Evolutionary conservation across 2,888 invertebrate species (phyloP).

Genomic region (Oxyteleia sp.): DNA sequence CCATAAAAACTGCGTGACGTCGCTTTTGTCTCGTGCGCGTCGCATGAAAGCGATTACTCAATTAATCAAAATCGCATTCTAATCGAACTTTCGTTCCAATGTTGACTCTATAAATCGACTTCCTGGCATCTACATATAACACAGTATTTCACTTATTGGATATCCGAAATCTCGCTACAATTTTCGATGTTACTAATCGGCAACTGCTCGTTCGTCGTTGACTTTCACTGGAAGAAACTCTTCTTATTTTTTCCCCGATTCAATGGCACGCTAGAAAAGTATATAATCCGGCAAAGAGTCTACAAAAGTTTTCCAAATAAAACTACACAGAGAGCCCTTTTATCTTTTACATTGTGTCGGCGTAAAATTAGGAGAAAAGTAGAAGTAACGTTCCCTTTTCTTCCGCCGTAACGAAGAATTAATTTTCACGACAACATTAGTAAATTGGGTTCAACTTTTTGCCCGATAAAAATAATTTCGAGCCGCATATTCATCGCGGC

Average conservation of each 20-base stretch:
- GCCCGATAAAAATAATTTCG: conserved; percentile 8
- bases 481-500: no score
- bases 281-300: conserved; percentile 57
- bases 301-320: conserved; percentile 64
- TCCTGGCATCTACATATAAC: conserved; percentile 28
- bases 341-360: conserved; percentile 50
- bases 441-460: conserved; percentile 20
- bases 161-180: conserved; percentile 44
- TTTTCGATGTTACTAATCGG: conserved; percentile 52
- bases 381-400: conserved; percentile 17
- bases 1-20: no score
- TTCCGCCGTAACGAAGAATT: conserved; percentile 35
- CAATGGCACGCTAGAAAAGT: conserved; percentile 61
- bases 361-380: conserved; percentile 49
- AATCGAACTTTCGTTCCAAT: not conserved
- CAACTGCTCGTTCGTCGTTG: conserved; percentile 45
- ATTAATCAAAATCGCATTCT: not conserved
- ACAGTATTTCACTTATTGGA: conserved; percentile 58
- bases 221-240: conserved; percentile 51
- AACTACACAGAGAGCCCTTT: conserved; percentile 44
- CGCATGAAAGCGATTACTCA: no score
- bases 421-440: conserved; percentile 26
- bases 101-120: not conserved
- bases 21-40: no score
- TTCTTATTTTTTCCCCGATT: conserved; percentile 56